Base-by-base conservation (phyloP, 1,140 invertebrate genomes). In the Armadillidium nasatum region DNA sequence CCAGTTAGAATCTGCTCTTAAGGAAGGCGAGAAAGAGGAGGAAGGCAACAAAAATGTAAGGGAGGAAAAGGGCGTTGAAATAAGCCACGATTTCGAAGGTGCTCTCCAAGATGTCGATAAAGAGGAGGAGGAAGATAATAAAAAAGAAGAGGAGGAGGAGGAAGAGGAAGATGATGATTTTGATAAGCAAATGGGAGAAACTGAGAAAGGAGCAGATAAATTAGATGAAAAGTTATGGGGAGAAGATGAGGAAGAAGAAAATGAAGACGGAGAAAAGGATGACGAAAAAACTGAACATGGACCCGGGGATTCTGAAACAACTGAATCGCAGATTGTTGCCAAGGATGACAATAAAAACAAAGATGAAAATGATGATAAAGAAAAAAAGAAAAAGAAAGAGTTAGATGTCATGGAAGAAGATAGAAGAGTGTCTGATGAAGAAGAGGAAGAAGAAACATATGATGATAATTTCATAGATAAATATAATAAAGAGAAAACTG, bases 171-270 rank as follows among this genome's bases (percentile, higher is more conserved):
- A 93, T 13, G 91, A 97, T 80, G 85, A 91, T 0, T 1, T 33
- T 33, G 95, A 97, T 77, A 96, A 97, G 84, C 90, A 97, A 87
- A 97, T 97, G 94, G 95, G 94, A n/a, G 93, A 97, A 76, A 92
- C 92, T 7, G 93, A 92, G 82, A 89, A 92, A 78, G 90, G 89
- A 10, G 90, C 90, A 44, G 93, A 97, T 71, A 91, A 92, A 85
- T 87, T 91, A 79, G 89, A 89, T 82, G 84, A 88, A 81, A 83
- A 87, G 82, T 84, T 90, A 0, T 85, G 85, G 22, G 87, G 87
- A n/a, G 85, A 90, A 54, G 88, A 86, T 22, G 82, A 91, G 33
- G 90, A 88, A 80, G 86, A 90, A 23, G 88, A 90, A 4, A 88
- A 91, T 73, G 87, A 91, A 79, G 87, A 89, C 23, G 86, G 87